These are phyloP conservation scores for Cephalopterus ornatus DNA, from an alignment of 2,113 vertebrate genomes.

Conservation along the genomic window DNA sequence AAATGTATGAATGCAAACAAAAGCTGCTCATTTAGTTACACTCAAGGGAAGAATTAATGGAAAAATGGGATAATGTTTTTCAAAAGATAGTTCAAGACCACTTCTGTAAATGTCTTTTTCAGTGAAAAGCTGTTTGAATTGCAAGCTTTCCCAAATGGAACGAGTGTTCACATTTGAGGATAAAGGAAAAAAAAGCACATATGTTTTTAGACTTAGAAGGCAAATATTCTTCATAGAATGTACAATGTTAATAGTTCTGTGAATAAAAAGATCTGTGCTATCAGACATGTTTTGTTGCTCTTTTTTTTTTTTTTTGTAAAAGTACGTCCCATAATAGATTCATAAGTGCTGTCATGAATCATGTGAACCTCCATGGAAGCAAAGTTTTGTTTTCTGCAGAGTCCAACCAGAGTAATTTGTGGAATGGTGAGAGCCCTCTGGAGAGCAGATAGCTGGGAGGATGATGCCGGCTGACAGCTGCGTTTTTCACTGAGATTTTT, in stretches of 20 bases:
- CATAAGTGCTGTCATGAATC: neutral
- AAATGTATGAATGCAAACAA: neutral
- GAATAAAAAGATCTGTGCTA: neutral
- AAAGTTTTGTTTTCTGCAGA: neutral
- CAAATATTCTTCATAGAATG: neutral
- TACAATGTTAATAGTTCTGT: neutral
- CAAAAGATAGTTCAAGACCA: neutral
- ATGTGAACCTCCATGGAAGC: neutral
- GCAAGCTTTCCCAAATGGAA: neutral
- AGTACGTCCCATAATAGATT: neutral
- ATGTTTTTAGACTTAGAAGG: neutral
- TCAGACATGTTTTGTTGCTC: neutral
- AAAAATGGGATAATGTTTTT: neutral
- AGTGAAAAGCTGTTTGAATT: neutral
- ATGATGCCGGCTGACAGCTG: neutral
- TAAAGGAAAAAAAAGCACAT: neutral
- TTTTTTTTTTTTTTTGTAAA: neutral
- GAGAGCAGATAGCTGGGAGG: neutral
- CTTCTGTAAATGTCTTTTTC: neutral
- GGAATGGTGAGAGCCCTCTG: neutral
- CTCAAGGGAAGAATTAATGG: neutral
- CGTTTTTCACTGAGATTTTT: neutral
- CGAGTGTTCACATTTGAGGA: neutral
- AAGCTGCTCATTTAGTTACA: neutral
- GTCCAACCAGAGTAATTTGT: neutral